These are phyloP conservation scores for Callithrix jacchus DNA, from an alignment of 2,113 vertebrate genomes.

Conservation along the genomic window DNA sequence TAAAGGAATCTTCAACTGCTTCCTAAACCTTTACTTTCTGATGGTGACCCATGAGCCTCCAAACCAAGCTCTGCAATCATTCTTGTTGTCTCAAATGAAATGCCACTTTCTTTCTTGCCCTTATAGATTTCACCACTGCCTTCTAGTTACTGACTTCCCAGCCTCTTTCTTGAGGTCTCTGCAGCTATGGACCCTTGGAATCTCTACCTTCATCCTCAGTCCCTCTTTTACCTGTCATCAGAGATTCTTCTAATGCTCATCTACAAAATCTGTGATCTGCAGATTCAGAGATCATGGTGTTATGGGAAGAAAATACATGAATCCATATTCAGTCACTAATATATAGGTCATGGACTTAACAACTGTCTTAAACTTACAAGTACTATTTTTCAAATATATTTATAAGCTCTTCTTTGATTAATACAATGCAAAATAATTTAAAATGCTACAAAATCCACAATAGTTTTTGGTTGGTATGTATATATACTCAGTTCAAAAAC, in stretches of 20 bases:
- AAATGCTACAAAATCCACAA: not conserved
- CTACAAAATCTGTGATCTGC: not conserved
- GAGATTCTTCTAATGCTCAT: not conserved
- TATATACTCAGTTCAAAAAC: not conserved
- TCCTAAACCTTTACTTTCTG: not conserved
- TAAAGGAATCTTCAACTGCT: not conserved
- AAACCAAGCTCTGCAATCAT: not conserved
- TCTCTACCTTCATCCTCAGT: not conserved
- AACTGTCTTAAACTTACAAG: not conserved
- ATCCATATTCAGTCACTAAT: not conserved
- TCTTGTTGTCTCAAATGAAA: not conserved
- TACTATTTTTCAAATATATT: not conserved
- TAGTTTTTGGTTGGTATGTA: not conserved
- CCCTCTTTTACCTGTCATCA: not conserved
- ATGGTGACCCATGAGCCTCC: not conserved
- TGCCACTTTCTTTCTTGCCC: not conserved
- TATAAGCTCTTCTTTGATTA: not conserved
- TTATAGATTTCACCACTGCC: not conserved
- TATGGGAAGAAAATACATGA: not conserved
- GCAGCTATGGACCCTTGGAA: not conserved
- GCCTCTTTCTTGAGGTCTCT: not conserved
- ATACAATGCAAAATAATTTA: not conserved
- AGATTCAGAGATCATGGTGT: not conserved
- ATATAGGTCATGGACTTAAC: not conserved
- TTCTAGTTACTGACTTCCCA: not conserved